A percentile compares a stretch with the other conserved stretches of the same genome.
Conservation (phyloP, 2,888 invertebrate species). For the Limenitis camilla region DNA sequence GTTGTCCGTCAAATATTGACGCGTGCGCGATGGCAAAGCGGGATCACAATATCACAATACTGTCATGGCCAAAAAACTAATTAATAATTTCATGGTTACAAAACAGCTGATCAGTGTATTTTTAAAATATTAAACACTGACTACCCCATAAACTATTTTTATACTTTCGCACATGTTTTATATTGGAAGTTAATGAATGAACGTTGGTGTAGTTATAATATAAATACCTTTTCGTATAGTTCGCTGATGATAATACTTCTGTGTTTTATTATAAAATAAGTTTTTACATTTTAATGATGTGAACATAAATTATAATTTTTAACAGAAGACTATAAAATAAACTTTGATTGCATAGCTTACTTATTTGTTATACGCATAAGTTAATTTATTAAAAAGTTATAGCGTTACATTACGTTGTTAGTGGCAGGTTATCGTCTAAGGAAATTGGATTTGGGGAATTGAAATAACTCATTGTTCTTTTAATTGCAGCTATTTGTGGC, state of each 20-base stretch:
- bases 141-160: slow-evolving; percentile 21
- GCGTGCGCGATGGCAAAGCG: slow-evolving; percentile 62
- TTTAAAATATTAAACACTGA: slow-evolving; percentile 25
- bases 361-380: slow-evolving; percentile 18
- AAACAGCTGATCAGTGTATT: slow-evolving; percentile 38
- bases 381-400: slow-evolving; percentile 44
- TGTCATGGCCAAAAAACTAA: slow-evolving; percentile 52
- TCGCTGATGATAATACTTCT: neutral
- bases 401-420: slow-evolving; percentile 55
- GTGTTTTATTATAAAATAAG: neutral
- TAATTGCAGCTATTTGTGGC: slow-evolving; percentile 71
- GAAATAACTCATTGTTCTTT: slow-evolving; percentile 73
- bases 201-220: neutral
- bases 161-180: slow-evolving; percentile 16
- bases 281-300: slow-evolving; percentile 1
- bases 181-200: slow-evolving; percentile 13
- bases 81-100: slow-evolving; percentile 54
- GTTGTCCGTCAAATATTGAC: slow-evolving; percentile 68
- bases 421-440: slow-evolving; percentile 59
- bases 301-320: slow-evolving; percentile 4
- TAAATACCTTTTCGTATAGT: neutral
- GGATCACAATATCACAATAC: slow-evolving; percentile 40
- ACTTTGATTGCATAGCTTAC: slow-evolving; percentile 4
- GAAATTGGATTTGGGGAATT: slow-evolving; percentile 73
- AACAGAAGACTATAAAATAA: neutral